Percentiles rank a stretch among this genome's conserved stretches.
Conservation (phyloP, 2,797 vertebrate genomes). For the Enteromius afrohamiltoni region DNA sequence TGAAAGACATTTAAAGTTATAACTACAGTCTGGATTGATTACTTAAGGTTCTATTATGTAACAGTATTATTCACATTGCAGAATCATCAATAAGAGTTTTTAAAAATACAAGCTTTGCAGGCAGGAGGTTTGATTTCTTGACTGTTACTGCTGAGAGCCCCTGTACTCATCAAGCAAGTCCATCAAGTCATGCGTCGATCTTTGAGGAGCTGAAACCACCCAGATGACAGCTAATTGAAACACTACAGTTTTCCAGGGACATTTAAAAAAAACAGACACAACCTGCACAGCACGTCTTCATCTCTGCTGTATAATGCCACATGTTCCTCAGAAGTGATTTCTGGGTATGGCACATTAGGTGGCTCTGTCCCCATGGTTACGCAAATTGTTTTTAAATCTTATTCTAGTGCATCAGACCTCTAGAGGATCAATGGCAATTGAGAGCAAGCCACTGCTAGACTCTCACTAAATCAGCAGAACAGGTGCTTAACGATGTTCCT, state of each 20-base stretch:
- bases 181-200: conserved; percentile 15
- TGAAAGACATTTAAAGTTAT: neutral
- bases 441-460: conserved; percentile 20
- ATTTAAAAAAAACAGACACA: neutral
- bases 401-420: neutral
- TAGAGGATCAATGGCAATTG: conserved; percentile 29
- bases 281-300: conserved; percentile 6
- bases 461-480: conserved; percentile 33
- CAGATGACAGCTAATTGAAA: conserved; percentile 13
- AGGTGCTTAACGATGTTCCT: neutral
- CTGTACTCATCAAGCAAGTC: conserved; percentile 42
- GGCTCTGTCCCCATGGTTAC: conserved; percentile 43
- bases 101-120: neutral
- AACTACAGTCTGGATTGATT: neutral
- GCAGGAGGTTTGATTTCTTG: neutral
- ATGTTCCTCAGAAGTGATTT: conserved; percentile 31
- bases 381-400: conserved; percentile 31
- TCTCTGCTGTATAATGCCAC: conserved; percentile 39
- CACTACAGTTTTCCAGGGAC: neutral
- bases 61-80: conserved; percentile 22
- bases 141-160: neutral
- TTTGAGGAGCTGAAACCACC: conserved; percentile 9
- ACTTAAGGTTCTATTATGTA: neutral
- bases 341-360: conserved; percentile 33
- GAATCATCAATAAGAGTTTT: conserved; percentile 19